These are phyloP conservation scores for Meganola albula DNA, from an alignment of 2,888 invertebrate species.

Conservation along the genomic window DNA sequence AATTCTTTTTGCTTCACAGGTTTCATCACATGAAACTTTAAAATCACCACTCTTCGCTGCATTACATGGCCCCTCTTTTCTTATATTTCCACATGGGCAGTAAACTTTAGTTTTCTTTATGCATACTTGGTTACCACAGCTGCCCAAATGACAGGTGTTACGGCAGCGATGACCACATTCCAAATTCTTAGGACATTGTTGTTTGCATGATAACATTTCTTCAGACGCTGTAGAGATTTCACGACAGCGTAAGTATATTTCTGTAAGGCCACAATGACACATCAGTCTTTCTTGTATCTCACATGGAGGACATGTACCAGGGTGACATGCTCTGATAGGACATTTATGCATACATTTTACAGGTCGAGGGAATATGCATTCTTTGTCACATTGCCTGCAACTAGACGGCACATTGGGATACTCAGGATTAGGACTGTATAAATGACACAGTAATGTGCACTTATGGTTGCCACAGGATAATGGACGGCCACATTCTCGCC, in stretches of 20 bases:
- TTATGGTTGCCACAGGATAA: constrained; percentile 88
- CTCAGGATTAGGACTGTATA: constrained; percentile 38
- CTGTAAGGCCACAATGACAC: constrained; percentile 90
- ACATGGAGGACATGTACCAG: constrained; percentile 86
- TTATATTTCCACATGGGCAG: constrained; percentile 87
- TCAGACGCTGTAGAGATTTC: constrained; percentile 78
- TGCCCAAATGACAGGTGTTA: constrained; percentile 84
- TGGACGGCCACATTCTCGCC: constrained; percentile 83
- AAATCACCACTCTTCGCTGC: constrained; percentile 63
- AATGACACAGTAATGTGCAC: constrained; percentile 86
- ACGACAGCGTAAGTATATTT: constrained; percentile 85
- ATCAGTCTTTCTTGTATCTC: constrained; percentile 80
- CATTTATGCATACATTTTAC: constrained; percentile 87
- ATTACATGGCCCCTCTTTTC: constrained; percentile 84
- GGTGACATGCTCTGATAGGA: constrained; percentile 81
- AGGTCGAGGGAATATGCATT: constrained; percentile 81
- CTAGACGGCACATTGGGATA: constrained; percentile 67
- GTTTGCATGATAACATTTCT: constrained; percentile 82
- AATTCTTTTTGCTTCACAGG: constrained; percentile 78
- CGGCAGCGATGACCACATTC: constrained; percentile 91
- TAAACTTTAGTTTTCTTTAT: constrained; percentile 87
- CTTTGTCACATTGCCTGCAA: constrained; percentile 62
- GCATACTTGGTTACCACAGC: constrained; percentile 83
- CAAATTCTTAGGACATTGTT: constrained; percentile 92
- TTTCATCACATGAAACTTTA: constrained; percentile 79